Evolutionary conservation across 1,140 invertebrate genomes (phyloP).

Genomic region (Drosophila subobscura): DNA sequence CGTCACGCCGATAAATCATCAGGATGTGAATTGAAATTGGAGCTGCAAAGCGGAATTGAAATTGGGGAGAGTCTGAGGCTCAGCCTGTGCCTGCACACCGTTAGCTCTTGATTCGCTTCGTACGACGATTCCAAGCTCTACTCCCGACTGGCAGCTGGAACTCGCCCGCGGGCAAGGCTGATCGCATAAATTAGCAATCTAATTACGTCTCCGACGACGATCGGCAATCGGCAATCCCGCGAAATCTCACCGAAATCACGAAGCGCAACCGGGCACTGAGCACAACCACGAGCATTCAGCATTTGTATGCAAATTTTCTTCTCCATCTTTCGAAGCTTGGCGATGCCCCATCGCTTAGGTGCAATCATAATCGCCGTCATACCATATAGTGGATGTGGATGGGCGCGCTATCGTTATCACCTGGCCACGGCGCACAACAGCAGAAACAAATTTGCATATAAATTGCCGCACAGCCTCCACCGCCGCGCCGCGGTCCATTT

Average conservation of each 20-base stretch:
- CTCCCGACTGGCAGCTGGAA: neutral
- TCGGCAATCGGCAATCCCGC: constrained; percentile 45
- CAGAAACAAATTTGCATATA: constrained; percentile 77
- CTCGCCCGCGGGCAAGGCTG: constrained; percentile 4
- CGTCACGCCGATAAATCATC: constrained; percentile 73
- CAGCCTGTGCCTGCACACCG: constrained; percentile 20
- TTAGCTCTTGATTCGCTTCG: constrained; percentile 15
- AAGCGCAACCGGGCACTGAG: constrained; percentile 72
- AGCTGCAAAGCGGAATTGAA: constrained; percentile 19
- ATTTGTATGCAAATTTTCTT: constrained; percentile 75
- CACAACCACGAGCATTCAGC: constrained; percentile 73
- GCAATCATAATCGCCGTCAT: constrained; percentile 80
- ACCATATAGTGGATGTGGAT: constrained; percentile 40
- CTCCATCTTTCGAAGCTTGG: constrained; percentile 4
- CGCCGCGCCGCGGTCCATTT: constrained; percentile 55
- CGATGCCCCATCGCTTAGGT: constrained; percentile 54
- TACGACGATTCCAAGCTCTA: neutral
- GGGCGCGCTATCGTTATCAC: constrained; percentile 67
- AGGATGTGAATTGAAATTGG: constrained; percentile 23
- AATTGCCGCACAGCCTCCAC: constrained; percentile 39
- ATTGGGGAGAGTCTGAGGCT: neutral
- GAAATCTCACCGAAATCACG: constrained; percentile 70
- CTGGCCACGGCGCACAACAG: constrained; percentile 44
- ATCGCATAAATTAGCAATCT: constrained; percentile 79
- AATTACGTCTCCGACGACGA: constrained; percentile 49